Base-by-base conservation (phyloP, 2,113 vertebrate species). In the Xyrauchen texanus region DNA sequence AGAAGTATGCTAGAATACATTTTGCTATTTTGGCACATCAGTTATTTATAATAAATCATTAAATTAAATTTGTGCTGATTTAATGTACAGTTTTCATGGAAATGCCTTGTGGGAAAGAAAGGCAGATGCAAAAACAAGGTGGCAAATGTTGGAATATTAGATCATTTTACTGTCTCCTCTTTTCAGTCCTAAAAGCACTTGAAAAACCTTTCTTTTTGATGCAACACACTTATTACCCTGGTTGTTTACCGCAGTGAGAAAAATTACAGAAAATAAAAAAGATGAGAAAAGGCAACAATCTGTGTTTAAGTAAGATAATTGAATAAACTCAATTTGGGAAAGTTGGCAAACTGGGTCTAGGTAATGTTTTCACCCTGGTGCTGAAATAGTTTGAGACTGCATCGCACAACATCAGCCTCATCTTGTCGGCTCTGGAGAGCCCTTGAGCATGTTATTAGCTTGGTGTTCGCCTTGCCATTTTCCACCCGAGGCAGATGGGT, bases 361-460 rank as follows among this genome's bases (percentile, higher is more conserved):
- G 93, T 94, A 93, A 92, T 93, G 89, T 86, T 92, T 89, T 91
- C 92, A 92, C 91, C 92, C 92, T 93, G 92, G 93, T 93, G 94
- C 91, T 80, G 93, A 94, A 95, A 94, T 92, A 94, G 94, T 95
- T 95, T 92, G 93, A 92, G 92, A 94, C 92, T 91, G 85, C 90
- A 89, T 94, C 93, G 92, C 93, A 90, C 92, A 93, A 93, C 95
- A 95, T 94, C 95, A 96, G 93, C 95, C 95, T 94, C 95, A 96
- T 96, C 96, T 88, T 96, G 95, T 94, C 93, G 94, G 83, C 93
- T 94, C 95, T 98, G 94, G 96, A 98, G 97, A 95, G 97, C 97
- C 96, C 97, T 99, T 97, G 97, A 99, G 97, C 95, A 96, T 93
- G 95, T 97, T 97, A 99, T 98, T 98, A 98, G 96, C 96, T 98